Percentiles rank a stretch among this genome's conserved stretches.
These are phyloP conservation scores for Montipora efflorescens DNA, from an alignment of 64 coral and sea anemone species.

Conservation along the genomic window DNA sequence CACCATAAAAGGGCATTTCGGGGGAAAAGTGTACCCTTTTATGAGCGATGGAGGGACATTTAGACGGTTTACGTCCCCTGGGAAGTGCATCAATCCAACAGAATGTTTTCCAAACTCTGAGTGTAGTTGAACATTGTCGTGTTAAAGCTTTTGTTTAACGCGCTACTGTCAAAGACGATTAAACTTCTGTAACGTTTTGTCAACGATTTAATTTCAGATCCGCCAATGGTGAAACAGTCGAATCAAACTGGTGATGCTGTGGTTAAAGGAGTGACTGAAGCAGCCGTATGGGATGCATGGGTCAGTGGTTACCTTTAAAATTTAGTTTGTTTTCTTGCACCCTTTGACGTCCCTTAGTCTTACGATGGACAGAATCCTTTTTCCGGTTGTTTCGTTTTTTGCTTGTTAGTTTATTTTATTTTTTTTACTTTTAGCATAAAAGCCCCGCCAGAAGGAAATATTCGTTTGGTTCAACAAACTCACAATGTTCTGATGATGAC, in stretches of 20 bases:
- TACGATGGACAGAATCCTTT: no score
- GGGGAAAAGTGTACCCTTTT: no score
- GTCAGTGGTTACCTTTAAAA: conserved; percentile 53
- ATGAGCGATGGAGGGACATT: no score
- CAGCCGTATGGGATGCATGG: conserved; percentile 97
- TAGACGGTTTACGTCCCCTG: no score
- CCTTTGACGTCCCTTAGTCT: background rate
- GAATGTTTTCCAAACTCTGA: no score
- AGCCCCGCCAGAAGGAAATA: conserved; percentile 88
- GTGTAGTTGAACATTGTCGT: no score
- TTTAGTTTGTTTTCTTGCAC: background rate
- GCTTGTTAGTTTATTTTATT: background rate
- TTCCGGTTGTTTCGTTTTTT: no score
- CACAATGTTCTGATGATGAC: conserved; percentile 92
- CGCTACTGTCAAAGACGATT: background rate
- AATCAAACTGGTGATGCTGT: conserved; percentile 28
- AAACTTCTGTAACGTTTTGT: background rate
- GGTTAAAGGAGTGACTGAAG: conserved; percentile 87
- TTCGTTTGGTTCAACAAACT: conserved; percentile 89
- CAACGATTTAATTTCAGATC: conserved; percentile 23
- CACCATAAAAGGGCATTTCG: no score
- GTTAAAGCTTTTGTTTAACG: no score
- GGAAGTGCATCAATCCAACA: no score
- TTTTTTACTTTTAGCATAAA: conserved; percentile 11
- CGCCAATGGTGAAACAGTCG: conserved; percentile 19